phyloP scores from a whole-genome alignment of 2,797 vertebrate genomes.

The Nyctibius grandis region DNA sequence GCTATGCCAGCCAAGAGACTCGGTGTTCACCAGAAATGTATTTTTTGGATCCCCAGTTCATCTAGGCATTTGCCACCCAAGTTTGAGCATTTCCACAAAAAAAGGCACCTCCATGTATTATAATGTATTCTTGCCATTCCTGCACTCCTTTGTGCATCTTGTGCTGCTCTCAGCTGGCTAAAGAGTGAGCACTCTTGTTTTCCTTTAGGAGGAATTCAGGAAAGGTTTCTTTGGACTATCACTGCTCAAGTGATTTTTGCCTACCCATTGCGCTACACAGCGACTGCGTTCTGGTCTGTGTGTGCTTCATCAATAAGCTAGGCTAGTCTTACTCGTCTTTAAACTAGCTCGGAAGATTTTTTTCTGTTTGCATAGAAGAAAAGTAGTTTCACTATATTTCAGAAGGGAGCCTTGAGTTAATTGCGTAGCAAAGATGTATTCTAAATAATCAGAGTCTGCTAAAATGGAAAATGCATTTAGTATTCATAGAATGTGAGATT shows the following conservation, averaged over 20 bases:
- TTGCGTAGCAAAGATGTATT: neutral
- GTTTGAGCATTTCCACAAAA: neutral
- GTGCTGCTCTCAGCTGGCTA: neutral
- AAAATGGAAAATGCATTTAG: neutral
- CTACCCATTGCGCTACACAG: neutral
- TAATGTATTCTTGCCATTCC: neutral
- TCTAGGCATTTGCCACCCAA: neutral
- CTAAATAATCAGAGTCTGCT: neutral
- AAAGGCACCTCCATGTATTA: neutral
- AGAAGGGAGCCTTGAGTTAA: neutral
- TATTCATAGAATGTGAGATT: neutral
- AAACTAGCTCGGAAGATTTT: neutral
- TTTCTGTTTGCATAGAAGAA: neutral
- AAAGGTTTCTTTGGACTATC: neutral
- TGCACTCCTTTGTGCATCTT: neutral
- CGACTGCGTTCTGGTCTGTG: neutral
- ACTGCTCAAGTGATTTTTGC: neutral
- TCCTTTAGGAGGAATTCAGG: neutral
- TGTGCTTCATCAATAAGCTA: neutral
- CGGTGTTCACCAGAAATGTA: neutral
- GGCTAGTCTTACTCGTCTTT: neutral
- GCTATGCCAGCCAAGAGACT: neutral
- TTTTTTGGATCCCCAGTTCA: neutral
- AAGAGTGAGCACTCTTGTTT: neutral
- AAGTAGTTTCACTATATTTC: neutral